phyloP scores from a whole-genome alignment of 2,888 invertebrate genomes.

The Tipula unca region DNA sequence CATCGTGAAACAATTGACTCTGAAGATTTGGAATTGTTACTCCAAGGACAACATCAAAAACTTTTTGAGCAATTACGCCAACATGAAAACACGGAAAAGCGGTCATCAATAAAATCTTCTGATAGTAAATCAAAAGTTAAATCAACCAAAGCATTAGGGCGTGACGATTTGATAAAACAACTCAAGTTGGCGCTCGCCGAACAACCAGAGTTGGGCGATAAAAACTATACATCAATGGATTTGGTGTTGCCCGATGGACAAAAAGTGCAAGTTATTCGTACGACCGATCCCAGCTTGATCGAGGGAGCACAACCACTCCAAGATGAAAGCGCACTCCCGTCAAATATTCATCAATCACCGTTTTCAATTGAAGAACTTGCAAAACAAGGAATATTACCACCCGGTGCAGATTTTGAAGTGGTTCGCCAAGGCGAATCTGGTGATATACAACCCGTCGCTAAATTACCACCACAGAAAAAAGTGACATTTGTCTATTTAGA shows the following conservation, averaged over 20 bases:
- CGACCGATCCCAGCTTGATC: constrained; percentile 59
- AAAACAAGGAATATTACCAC: constrained; percentile 63
- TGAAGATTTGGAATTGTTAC: constrained; percentile 35
- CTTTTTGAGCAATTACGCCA: constrained; percentile 52
- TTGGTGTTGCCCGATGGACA: constrained; percentile 66
- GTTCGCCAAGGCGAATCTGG: constrained; percentile 68
- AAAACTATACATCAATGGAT: constrained; percentile 64
- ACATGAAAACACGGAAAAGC: constrained; percentile 38
- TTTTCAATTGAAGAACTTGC: constrained; percentile 67
- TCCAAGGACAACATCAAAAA: constrained; percentile 48
- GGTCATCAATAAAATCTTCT: constrained; percentile 45
- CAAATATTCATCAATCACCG: constrained; percentile 53
- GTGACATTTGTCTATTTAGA: constrained; percentile 80
- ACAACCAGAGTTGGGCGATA: constrained; percentile 53
- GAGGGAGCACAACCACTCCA: constrained; percentile 50
- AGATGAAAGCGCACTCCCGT: constrained; percentile 33
- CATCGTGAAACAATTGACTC: constrained; percentile 29
- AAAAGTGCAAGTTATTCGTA: constrained; percentile 63
- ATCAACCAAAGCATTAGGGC: constrained; percentile 48
- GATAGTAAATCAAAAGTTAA: constrained; percentile 46
- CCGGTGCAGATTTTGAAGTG: constrained; percentile 71
- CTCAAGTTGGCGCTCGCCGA: constrained; percentile 64
- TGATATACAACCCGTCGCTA: constrained; percentile 56
- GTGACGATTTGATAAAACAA: constrained; percentile 66
- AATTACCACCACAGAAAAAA: constrained; percentile 57